phyloP scores from a whole-genome alignment of 2,797 vertebrate genomes.

The Ataeniobius toweri region DNA sequence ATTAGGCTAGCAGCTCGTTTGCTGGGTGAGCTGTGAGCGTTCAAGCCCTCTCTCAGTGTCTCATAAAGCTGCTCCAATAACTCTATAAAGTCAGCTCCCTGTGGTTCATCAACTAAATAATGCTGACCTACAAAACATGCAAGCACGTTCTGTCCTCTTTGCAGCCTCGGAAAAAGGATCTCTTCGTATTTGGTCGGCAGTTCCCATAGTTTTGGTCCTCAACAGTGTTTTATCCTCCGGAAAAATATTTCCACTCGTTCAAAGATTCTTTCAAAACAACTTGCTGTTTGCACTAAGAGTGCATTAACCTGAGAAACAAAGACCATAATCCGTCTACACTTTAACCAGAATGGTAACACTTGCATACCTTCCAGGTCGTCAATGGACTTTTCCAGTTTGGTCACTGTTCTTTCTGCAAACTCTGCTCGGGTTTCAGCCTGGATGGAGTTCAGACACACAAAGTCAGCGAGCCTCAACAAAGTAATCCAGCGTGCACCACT shows the following conservation, averaged over 20 bases:
- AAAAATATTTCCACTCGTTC: constrained; percentile 24
- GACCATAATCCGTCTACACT: neutral
- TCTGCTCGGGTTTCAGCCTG: constrained; percentile 98
- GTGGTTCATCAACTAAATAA: constrained; percentile 35
- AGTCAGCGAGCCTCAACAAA: constrained; percentile 10
- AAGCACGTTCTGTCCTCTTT: constrained; percentile 55
- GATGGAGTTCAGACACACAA: constrained; percentile 33
- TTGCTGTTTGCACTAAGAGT: neutral
- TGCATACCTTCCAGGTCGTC: constrained; percentile 98
- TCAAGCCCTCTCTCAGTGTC: constrained; percentile 28
- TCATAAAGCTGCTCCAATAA: constrained; percentile 45
- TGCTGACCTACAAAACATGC: constrained; percentile 43
- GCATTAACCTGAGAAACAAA: neutral
- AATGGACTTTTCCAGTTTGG: constrained; percentile 98
- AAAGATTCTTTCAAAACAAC: constrained; percentile 13
- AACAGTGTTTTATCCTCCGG: constrained; percentile 24
- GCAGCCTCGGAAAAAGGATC: constrained; percentile 36
- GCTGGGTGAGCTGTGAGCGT: constrained; percentile 33
- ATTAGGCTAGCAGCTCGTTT: constrained; percentile 15
- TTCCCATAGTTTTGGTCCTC: constrained; percentile 5
- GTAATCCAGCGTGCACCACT: constrained; percentile 6
- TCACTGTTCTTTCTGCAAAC: constrained; percentile 96
- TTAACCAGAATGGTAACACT: neutral
- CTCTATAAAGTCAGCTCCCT: constrained; percentile 36
- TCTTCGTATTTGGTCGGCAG: constrained; percentile 25